phyloP scores from a whole-genome alignment of 2,888 invertebrate species.

The Pristionchus maxplancki region DNA sequence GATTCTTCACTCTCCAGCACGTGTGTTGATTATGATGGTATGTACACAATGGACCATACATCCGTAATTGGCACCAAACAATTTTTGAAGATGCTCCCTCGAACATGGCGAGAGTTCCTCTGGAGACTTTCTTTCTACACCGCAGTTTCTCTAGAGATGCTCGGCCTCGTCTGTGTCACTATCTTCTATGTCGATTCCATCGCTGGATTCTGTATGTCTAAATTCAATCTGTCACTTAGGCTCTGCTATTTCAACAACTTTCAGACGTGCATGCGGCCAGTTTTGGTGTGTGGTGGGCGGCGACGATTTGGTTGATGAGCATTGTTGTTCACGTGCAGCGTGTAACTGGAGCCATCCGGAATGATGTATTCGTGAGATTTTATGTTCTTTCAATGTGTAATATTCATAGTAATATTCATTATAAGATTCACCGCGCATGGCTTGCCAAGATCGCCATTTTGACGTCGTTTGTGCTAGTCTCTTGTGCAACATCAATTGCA shows the following conservation, averaged over 20 bases:
- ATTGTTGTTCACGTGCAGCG: background rate
- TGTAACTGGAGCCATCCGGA: background rate
- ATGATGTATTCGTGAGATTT: background rate
- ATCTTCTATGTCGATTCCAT: background rate
- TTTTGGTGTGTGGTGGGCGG: background rate
- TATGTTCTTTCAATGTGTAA: background rate
- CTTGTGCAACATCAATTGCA: background rate
- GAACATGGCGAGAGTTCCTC: background rate
- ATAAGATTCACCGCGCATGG: background rate
- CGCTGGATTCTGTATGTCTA: background rate
- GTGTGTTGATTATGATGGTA: background rate
- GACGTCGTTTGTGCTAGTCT: background rate
- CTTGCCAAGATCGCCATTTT: background rate
- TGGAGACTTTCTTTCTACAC: background rate
- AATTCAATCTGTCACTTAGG: too few relatives aligned
- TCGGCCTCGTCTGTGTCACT: background rate
- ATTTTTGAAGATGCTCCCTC: background rate
- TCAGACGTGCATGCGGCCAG: background rate
- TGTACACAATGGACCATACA: too few relatives aligned
- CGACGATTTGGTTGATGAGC: background rate
- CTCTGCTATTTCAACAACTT: background rate
- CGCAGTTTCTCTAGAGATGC: background rate
- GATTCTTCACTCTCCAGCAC: background rate
- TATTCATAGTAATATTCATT: background rate
- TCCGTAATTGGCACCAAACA: background rate